These are phyloP conservation scores for Machimus rusticus DNA, from an alignment of 2,888 invertebrate species.

Conservation along the genomic window DNA sequence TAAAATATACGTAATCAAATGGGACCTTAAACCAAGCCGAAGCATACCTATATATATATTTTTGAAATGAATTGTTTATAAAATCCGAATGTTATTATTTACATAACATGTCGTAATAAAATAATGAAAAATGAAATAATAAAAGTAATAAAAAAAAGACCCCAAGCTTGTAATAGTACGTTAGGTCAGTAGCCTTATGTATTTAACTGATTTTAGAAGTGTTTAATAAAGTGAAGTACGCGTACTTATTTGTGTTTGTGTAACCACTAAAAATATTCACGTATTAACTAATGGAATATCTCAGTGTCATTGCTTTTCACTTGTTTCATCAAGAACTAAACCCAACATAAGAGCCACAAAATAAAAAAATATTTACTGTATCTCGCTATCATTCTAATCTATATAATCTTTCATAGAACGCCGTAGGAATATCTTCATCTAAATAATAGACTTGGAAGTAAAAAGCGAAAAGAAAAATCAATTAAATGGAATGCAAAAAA, in stretches of 20 bases:
- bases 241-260: neutral
- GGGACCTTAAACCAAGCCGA: slow-evolving; percentile 52
- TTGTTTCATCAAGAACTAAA: neutral
- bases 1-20: slow-evolving; percentile 54
- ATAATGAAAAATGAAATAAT: neutral
- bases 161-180: slow-evolving; percentile 17
- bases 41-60: slow-evolving; percentile 33
- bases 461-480: neutral
- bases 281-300: neutral
- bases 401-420: neutral
- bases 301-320: neutral
- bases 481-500: neutral
- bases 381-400: neutral
- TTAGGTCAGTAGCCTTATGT: neutral
- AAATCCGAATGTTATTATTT: slow-evolving; percentile 29
- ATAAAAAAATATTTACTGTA: neutral
- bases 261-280: neutral
- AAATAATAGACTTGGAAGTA: slow-evolving; percentile 1
- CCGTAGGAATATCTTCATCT: neutral
- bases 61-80: slow-evolving; percentile 25
- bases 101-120: neutral
- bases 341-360: neutral
- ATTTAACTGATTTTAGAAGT: slow-evolving; percentile 20
- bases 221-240: neutral
- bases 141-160: neutral